Percentiles rank a stretch among this genome's conserved stretches.
phyloP scores from a whole-genome alignment of 2,888 invertebrate genomes.

The Xestia rhomboidea region DNA sequence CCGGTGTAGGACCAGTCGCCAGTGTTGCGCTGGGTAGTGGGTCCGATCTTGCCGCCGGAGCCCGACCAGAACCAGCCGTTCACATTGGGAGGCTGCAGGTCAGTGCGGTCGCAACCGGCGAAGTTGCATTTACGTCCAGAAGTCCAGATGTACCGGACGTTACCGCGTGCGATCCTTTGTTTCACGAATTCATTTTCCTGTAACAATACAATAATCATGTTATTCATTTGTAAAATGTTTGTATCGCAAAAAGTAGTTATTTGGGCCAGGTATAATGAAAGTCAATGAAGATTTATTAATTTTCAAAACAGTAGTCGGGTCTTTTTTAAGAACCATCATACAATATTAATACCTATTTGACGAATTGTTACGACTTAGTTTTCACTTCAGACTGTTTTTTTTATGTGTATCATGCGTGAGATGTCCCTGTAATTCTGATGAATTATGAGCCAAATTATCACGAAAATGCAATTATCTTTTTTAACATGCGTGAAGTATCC shows the following conservation, averaged over 20 bases:
- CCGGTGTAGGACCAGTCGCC: conserved; percentile 98
- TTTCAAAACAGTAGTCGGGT: background rate
- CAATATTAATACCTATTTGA: background rate
- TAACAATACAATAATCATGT: conserved; percentile 30
- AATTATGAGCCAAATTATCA: conserved; percentile 5
- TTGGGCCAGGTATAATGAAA: conserved; percentile 5
- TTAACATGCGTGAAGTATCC: background rate
- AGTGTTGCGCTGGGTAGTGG: conserved; percentile 96
- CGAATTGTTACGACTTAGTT: conserved; percentile 4
- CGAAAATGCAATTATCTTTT: conserved; percentile 10
- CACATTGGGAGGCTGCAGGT: conserved; percentile 95
- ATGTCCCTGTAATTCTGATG: background rate
- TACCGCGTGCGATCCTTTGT: conserved; percentile 95
- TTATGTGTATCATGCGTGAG: conserved; percentile 10
- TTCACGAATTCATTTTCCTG: conserved; percentile 96
- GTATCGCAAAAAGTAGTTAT: background rate
- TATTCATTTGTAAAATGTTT: background rate
- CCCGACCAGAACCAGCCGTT: conserved; percentile 99
- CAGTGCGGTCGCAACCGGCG: conserved; percentile 95
- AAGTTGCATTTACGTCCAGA: conserved; percentile 98
- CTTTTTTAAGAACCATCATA: background rate
- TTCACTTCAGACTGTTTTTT: conserved; percentile 5
- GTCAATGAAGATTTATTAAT: background rate
- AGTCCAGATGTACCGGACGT: conserved; percentile 96
- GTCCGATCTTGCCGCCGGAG: conserved; percentile 97